Conservation (phyloP, 2,113 vertebrate species). For the Craseonycteris thonglongyai region DNA sequence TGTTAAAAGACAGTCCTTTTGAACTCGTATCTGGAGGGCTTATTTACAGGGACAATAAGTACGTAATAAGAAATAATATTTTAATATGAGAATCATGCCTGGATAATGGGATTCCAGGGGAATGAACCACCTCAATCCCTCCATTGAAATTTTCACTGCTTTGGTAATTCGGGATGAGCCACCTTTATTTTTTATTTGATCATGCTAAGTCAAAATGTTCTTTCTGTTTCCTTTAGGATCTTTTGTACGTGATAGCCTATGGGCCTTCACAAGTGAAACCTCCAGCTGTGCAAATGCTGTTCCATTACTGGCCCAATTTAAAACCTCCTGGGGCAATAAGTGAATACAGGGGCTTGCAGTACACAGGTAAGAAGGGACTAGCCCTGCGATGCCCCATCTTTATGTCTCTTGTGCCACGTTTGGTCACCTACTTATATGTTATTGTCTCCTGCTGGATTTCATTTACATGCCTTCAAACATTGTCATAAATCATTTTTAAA, state of each 20-base stretch:
- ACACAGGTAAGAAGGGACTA: constrained; percentile 88
- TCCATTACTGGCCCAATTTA: constrained; percentile 99
- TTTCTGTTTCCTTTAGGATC: constrained; percentile 84
- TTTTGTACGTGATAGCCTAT: constrained; percentile 98
- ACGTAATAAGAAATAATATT: not conserved
- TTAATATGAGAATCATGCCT: not conserved
- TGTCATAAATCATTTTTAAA: not conserved
- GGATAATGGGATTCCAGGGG: not conserved
- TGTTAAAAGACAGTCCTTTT: not conserved
- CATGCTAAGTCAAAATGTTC: not conserved
- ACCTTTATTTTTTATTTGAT: not conserved
- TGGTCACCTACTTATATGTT: not conserved
- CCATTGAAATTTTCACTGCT: not conserved
- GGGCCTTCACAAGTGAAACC: constrained; percentile 99
- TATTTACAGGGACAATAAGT: not conserved
- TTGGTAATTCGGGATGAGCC: not conserved
- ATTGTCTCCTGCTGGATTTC: not conserved
- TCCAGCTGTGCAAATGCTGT: constrained; percentile 98
- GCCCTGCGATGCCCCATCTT: not conserved
- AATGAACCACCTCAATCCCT: not conserved
- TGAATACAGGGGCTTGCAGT: constrained; percentile 97
- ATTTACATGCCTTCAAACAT: not conserved
- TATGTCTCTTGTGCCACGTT: not conserved
- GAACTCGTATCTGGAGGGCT: not conserved
- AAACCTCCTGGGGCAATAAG: constrained; percentile 98